These are phyloP conservation scores for Mythimna albipuncta DNA, from an alignment of 2,888 invertebrate species.

Conservation along the genomic window DNA sequence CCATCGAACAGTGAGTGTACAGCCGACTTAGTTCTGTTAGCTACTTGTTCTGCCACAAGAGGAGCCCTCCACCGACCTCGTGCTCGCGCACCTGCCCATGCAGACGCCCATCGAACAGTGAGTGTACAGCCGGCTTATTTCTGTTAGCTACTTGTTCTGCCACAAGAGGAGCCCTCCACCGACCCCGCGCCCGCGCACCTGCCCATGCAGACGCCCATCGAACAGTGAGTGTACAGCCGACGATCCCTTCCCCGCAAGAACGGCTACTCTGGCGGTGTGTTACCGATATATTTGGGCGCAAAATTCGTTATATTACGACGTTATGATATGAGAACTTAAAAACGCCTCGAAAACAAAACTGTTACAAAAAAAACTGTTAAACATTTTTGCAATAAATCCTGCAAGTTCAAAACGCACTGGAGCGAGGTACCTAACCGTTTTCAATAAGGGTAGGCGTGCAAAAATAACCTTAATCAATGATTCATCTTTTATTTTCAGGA, in stretches of 20 bases:
- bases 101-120: constrained; percentile 74
- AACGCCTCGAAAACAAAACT: too few relatives aligned
- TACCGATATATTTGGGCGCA: too few relatives aligned
- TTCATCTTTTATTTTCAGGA: constrained; percentile 68
- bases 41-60: neutral
- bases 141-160: neutral
- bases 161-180: constrained; percentile 1
- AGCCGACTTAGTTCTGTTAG: too few relatives aligned
- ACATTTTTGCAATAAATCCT: too few relatives aligned
- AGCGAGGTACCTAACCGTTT: too few relatives aligned
- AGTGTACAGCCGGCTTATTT: constrained; percentile 55
- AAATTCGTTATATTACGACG: too few relatives aligned
- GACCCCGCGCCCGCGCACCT: neutral
- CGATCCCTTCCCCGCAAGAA: too few relatives aligned
- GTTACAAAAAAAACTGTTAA: too few relatives aligned
- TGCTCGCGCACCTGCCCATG: neutral
- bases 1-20: constrained; percentile 44
- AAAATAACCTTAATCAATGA: neutral
- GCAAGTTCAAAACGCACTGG: too few relatives aligned
- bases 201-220: neutral
- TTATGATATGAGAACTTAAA: too few relatives aligned
- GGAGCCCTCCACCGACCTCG: constrained; percentile 3
- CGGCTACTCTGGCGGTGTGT: too few relatives aligned
- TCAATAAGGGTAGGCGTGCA: neutral
- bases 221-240: neutral